Evolutionary conservation across 37 sponge, comb jelly and placozoan genomes (phyloP).

Genomic region (Tethya wilhelma): DNA sequence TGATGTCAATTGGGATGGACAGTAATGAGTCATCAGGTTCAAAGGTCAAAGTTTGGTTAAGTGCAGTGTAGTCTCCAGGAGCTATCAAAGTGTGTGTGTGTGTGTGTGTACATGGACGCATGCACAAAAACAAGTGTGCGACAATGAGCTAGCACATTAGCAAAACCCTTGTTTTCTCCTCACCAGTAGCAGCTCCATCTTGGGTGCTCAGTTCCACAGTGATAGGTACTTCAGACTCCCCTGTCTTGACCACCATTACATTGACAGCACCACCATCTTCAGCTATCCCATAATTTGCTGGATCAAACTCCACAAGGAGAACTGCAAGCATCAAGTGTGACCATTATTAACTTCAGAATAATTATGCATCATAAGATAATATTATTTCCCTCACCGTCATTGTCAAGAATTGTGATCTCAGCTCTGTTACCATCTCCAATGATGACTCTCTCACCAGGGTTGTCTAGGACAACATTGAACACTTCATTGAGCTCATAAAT

Average conservation of each 20-base stretch:
- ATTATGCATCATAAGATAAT: neutral
- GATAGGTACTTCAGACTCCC: neutral
- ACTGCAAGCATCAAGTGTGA: neutral
- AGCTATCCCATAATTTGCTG: slow-evolving; percentile 8
- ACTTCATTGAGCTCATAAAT: slow-evolving; percentile 14
- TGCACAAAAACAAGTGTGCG: neutral
- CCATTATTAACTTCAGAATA: no score
- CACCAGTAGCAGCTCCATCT: slow-evolving; percentile 22
- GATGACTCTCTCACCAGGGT: neutral
- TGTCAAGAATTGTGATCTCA: slow-evolving; percentile 21
- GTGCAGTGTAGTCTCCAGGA: neutral
- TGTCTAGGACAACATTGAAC: slow-evolving; percentile 18
- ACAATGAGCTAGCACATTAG: neutral
- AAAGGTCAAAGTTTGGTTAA: neutral
- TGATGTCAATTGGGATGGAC: neutral
- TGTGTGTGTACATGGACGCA: neutral
- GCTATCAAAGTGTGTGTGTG: neutral
- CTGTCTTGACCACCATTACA: slow-evolving; percentile 6
- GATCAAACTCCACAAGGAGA: slow-evolving; percentile 32
- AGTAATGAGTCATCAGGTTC: neutral
- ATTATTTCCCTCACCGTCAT: slow-evolving; percentile 15
- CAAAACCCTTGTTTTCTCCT: neutral
- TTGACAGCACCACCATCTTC: slow-evolving; percentile 8
- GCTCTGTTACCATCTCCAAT: slow-evolving; percentile 17
- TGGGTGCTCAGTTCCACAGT: neutral